A percentile compares a stretch with the other conserved stretches of the same genome.
phyloP scores from a whole-genome alignment of 2,888 invertebrate species.

The Lasioglossum morio region DNA sequence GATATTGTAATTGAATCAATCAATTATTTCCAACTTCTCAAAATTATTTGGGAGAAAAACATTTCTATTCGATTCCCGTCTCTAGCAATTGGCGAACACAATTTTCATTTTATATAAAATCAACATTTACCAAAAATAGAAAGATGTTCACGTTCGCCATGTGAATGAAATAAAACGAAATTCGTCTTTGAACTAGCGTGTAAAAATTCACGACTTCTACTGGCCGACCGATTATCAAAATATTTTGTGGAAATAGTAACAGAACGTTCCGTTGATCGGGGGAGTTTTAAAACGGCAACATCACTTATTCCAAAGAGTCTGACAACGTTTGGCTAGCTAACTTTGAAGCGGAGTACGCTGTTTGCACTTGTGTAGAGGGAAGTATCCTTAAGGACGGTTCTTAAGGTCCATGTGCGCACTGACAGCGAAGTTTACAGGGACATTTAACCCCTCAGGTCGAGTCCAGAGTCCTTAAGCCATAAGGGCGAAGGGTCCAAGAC shows the following conservation, averaged over 20 bases:
- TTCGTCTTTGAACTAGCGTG: background rate
- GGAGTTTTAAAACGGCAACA: background rate
- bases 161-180: background rate
- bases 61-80: too few relatives aligned
- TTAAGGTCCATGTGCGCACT: constrained; percentile 3
- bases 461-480: background rate
- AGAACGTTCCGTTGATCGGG: background rate
- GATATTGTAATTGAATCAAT: too few relatives aligned
- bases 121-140: too few relatives aligned
- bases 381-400: constrained; percentile 12
- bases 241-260: background rate
- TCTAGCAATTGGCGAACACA: too few relatives aligned
- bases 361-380: constrained; percentile 11
- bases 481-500: background rate
- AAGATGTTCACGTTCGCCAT: background rate
- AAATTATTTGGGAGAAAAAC: too few relatives aligned
- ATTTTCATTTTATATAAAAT: background rate
- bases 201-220: background rate
- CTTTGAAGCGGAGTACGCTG: background rate
- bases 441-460: background rate
- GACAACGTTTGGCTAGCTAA: background rate
- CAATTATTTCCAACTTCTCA: too few relatives aligned
- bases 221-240: background rate
- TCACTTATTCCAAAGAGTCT: background rate
- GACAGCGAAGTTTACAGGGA: constrained; percentile 11